Evolutionary conservation across 2,797 vertebrate genomes (phyloP).

Genomic region (Melanotaenia nigrans): DNA sequence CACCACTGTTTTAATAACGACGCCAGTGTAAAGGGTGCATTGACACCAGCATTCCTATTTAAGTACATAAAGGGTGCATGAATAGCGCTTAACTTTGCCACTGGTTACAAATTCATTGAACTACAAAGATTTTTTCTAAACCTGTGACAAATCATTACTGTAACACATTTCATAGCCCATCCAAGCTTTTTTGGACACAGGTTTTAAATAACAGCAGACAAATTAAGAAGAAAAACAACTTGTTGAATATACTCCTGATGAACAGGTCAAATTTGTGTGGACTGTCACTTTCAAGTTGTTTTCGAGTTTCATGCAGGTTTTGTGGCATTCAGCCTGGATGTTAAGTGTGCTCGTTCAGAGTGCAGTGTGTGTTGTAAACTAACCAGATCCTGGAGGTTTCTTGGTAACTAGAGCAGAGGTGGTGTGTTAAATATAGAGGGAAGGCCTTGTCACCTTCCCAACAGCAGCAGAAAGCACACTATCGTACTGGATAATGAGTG

Average conservation of each 20-base stretch:
- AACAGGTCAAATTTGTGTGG: not conserved
- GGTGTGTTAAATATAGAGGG: conserved; percentile 73
- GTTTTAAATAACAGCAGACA: not conserved
- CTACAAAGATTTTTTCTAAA: not conserved
- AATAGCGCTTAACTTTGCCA: not conserved
- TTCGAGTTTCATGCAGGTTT: not conserved
- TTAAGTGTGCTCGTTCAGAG: conserved; percentile 12
- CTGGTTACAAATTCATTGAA: too few species aligned
- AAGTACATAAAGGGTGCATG: too few species aligned
- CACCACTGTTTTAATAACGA: too few species aligned
- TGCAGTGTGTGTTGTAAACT: conserved; percentile 29
- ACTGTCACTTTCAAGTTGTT: not conserved
- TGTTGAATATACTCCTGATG: too few species aligned
- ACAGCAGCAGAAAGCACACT: conserved; percentile 62
- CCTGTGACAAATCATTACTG: not conserved
- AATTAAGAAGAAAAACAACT: not conserved
- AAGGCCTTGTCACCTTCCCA: conserved; percentile 58
- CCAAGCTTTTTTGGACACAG: not conserved
- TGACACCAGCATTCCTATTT: too few species aligned
- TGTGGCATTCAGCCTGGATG: not conserved
- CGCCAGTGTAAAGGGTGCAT: too few species aligned
- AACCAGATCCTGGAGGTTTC: conserved; percentile 40
- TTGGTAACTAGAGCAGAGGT: conserved; percentile 64
- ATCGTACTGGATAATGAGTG: conserved; percentile 7
- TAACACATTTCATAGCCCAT: not conserved